Conservation (phyloP, 2,113 vertebrate species). For the Phrynocephalus versicolor region DNA sequence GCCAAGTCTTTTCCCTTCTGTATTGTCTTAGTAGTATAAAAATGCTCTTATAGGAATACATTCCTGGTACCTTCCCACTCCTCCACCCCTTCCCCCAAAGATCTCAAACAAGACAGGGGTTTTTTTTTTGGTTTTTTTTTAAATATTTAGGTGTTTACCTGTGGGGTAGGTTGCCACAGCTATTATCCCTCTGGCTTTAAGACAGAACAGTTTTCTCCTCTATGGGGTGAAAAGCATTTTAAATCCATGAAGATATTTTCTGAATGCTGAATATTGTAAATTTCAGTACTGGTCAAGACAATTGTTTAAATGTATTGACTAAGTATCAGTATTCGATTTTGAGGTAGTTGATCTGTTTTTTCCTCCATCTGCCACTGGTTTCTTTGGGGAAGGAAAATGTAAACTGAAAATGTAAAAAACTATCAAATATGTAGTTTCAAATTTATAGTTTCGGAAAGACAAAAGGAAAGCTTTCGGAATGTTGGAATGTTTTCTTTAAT, state of each 20-base stretch:
- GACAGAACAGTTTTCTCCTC: neutral
- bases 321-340: neutral
- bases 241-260: neutral
- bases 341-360: neutral
- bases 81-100: no score
- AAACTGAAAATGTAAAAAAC: neutral
- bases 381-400: neutral
- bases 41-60: no score
- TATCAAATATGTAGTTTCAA: neutral
- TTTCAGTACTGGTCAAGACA: neutral
- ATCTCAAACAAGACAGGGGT: no score
- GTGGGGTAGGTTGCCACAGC: neutral
- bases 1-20: no score
- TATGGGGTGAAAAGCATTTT: neutral
- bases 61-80: no score
- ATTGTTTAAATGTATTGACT: neutral
- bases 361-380: neutral
- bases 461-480: neutral
- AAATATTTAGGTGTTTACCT: neutral
- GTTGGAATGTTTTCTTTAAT: neutral
- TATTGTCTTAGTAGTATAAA: no score
- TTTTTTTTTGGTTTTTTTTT: no score
- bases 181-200: neutral
- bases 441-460: neutral
- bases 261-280: neutral